Percentiles rank a stretch among this genome's conserved stretches.
phyloP scores from a whole-genome alignment of 2,797 vertebrate genomes.

The Otolemur crassicaudatus region DNA sequence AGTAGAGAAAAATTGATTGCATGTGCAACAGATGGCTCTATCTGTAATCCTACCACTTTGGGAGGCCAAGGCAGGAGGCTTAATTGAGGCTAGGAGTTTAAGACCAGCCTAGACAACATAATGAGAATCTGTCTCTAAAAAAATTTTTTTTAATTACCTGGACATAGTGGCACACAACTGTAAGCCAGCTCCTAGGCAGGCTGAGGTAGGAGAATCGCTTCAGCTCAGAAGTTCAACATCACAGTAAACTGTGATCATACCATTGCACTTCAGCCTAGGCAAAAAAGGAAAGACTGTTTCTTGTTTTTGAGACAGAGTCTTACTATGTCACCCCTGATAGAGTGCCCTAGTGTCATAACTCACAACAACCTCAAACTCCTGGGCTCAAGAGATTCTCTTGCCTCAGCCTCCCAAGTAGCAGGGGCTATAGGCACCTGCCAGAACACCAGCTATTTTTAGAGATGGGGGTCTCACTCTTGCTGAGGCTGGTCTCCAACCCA shows the following conservation, averaged over 20 bases:
- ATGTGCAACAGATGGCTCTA: too few relatives aligned
- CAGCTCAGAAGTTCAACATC: background rate
- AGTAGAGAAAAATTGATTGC: conserved; percentile 11
- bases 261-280: background rate
- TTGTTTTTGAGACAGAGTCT: too few relatives aligned
- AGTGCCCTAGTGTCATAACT: too few relatives aligned
- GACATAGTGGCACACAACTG: background rate
- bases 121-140: background rate
- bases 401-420: too few relatives aligned
- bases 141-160: background rate
- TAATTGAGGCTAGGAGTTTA: background rate
- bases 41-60: background rate
- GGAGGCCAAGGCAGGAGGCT: background rate
- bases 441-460: too few relatives aligned
- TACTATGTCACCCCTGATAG: too few relatives aligned
- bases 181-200: background rate
- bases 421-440: too few relatives aligned
- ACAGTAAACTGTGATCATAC: background rate
- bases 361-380: too few relatives aligned
- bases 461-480: too few relatives aligned
- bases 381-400: too few relatives aligned
- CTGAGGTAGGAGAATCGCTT: background rate
- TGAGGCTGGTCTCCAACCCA: too few relatives aligned
- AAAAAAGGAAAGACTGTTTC: background rate
- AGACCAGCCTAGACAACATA: background rate